Base-by-base conservation (phyloP, 2,797 vertebrate species). In the Dendrocincla tyrannina region DNA sequence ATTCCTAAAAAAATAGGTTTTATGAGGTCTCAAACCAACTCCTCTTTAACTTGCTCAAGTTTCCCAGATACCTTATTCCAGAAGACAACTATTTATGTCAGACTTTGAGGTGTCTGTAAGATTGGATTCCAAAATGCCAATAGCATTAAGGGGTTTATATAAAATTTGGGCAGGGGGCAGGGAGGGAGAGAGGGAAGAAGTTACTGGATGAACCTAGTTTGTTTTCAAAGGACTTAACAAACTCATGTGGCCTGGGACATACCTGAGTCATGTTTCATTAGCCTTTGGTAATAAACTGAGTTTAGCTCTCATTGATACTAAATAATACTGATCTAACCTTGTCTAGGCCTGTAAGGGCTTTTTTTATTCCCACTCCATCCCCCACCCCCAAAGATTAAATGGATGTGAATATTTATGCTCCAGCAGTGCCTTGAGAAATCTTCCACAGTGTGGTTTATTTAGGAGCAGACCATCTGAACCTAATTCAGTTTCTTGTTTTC, bases 401-500 rank as follows among this genome's bases (percentile, higher is more conserved):
- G 30, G 32, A 27, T 37, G 69, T 85, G 74, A 37, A n/a, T 73
- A 81, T 78, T 93, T 81, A 73, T 74, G 33, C 32, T 73, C 50
- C 81, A 92, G 32, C 41, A 55, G 32, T 76, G 35, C 66, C 53
- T 91, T 81, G 52, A 85, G 92, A 80, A 80, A 75, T 80, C 89
- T 89, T 95, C 62, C 83, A 50, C 33, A 37, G 32, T 23, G 35
- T 24, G 19, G 69, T 88, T 95, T 92, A 63, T 56, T 89, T 88
- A 82, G 88, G 55, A 93, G 41, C 37, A 50, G 62, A 47, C 79
- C 59, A 73, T 93, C 42, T 88, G 88, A 88, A 67, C 75, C 28
- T 79, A 84, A 91, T 95, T 93, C 67, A 53, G 30, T 78, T 84
- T 68, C 79, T 92, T 86, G 59, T 82, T 95, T 96, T 88, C 53